Evolutionary conservation across 2,113 vertebrate species (phyloP).

Genomic region (Marcusenius ussheri): DNA sequence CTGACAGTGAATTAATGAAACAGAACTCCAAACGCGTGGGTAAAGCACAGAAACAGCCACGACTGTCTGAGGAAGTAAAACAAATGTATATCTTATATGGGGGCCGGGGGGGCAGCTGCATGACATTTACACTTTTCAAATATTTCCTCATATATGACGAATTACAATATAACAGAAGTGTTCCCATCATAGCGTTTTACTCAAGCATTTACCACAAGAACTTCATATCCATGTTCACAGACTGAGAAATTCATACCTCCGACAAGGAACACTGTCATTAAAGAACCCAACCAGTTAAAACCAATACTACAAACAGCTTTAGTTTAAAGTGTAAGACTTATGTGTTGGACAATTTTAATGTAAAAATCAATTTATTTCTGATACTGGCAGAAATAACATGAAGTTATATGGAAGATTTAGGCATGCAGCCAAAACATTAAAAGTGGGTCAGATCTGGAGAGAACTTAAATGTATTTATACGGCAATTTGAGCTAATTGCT

Average conservation of each 20-base stretch:
- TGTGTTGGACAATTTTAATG: not conserved
- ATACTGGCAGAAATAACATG: not conserved
- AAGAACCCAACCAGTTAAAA: not conserved
- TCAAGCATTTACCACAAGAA: not conserved
- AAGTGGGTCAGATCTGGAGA: not conserved
- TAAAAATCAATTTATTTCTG: not conserved
- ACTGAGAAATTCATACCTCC: not conserved
- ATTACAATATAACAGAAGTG: not conserved
- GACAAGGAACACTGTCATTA: not conserved
- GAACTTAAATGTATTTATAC: not conserved
- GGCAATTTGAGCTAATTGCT: not conserved
- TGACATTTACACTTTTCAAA: constrained; percentile 5
- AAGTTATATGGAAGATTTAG: not conserved
- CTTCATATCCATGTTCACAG: not conserved
- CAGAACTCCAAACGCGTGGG: not conserved
- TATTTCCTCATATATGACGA: not conserved
- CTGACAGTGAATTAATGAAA: not conserved
- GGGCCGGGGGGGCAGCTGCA: not conserved
- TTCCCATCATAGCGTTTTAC: not conserved
- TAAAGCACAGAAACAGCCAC: not conserved
- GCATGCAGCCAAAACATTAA: not conserved
- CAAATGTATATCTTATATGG: constrained; percentile 2
- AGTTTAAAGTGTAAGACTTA: not conserved
- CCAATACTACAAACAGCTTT: not conserved
- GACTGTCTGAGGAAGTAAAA: not conserved